These are phyloP conservation scores for Carassius auratus DNA, from an alignment of 2,113 vertebrate genomes.

Conservation along the genomic window DNA sequence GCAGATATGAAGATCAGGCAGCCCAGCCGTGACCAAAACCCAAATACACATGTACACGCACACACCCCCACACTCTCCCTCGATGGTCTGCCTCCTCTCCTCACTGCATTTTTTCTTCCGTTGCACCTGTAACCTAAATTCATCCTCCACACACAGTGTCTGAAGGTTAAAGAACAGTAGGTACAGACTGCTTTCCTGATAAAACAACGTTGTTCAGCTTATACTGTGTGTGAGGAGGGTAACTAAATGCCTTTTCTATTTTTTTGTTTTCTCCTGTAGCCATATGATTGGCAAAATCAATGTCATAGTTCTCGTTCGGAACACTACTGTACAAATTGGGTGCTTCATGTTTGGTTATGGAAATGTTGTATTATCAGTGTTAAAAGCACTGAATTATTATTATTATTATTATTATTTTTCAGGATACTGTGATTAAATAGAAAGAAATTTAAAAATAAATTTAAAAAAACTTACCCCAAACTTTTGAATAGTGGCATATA, in stretches of 20 bases:
- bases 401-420: no score
- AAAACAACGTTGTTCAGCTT: neutral
- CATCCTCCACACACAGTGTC: neutral
- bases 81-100: neutral
- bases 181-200: neutral
- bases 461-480: no score
- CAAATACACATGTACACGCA: neutral
- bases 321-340: no score
- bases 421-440: no score
- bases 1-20: conserved; percentile 57
- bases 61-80: neutral
- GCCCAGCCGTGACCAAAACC: conserved; percentile 52
- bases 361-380: no score
- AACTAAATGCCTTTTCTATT: neutral
- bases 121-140: conserved; percentile 10
- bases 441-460: no score
- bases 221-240: neutral
- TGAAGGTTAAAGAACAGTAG: conserved; percentile 1
- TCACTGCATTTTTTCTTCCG: neutral
- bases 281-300: no score
- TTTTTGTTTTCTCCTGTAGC: no score
- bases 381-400: no score
- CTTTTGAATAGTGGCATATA: no score
- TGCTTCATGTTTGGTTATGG: no score
- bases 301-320: no score